Conservation (phyloP, 2,888 invertebrate species). For the Pteria penguin region DNA sequence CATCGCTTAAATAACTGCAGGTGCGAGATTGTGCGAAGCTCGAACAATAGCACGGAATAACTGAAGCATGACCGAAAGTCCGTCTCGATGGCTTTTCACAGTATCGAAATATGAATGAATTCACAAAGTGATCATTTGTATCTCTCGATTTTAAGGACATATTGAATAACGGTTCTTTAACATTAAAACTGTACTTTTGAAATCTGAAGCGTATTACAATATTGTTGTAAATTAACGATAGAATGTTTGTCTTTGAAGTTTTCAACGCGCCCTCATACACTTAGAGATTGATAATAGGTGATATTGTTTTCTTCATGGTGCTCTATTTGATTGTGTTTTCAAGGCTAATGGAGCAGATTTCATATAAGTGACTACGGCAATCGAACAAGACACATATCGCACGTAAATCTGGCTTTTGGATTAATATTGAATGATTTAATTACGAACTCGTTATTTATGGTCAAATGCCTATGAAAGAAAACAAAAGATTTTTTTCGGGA, state of each 20-base stretch:
- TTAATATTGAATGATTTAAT: no score
- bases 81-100: neutral
- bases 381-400: no score
- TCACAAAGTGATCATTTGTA: neutral
- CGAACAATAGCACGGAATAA: neutral
- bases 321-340: no score
- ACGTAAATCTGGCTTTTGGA: no score
- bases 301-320: no score
- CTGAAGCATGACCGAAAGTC: neutral
- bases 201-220: neutral
- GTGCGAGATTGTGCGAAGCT: neutral
- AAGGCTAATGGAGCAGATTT: no score
- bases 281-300: no score
- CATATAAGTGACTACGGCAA: no score
- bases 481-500: no score
- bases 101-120: neutral
- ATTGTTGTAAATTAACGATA: neutral
- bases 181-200: neutral
- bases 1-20: neutral
- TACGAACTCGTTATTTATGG: no score
- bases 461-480: no score
- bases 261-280: neutral
- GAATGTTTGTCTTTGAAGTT: no score
- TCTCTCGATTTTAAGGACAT: neutral
- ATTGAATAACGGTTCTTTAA: neutral